A percentile compares a stretch with the other conserved stretches of the same genome.
Evolutionary conservation across 2,797 vertebrate species (phyloP).

Genomic region (Helostoma temminkii): DNA sequence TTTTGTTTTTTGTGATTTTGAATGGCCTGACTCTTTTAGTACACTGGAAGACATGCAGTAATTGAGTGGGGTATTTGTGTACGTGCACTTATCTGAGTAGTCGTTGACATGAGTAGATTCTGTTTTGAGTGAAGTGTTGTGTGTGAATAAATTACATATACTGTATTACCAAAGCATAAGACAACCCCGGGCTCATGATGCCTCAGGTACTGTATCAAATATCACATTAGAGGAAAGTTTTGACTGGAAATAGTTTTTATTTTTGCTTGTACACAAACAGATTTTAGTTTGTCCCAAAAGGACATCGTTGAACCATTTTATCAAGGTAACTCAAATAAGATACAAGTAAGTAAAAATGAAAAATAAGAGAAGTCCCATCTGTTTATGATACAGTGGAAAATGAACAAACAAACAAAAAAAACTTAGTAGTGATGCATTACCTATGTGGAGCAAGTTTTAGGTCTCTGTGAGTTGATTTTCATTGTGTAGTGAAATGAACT

Average conservation of each 20-base stretch:
- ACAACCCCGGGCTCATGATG: neutral
- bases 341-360: no score
- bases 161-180: neutral
- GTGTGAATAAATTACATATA: neutral
- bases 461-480: slow-evolving; percentile 26
- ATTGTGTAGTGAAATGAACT: slow-evolving; percentile 56
- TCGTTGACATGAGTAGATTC: neutral
- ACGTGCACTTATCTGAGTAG: neutral
- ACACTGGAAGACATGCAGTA: neutral
- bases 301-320: neutral
- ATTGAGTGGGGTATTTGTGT: neutral
- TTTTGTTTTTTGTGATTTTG: neutral
- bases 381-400: neutral
- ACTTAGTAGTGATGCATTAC: slow-evolving; percentile 39
- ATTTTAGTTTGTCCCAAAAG: neutral
- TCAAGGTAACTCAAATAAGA: no score
- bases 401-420: neutral
- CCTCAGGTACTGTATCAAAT: neutral
- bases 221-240: neutral
- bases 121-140: neutral
- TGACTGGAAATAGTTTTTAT: neutral
- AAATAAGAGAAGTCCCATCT: slow-evolving; percentile 13
- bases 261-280: neutral
- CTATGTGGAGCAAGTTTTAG: slow-evolving; percentile 17
- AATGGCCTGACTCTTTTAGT: neutral